These are phyloP conservation scores for Drosophila parvula DNA, from an alignment of 1,140 invertebrate genomes.

Conservation along the genomic window DNA sequence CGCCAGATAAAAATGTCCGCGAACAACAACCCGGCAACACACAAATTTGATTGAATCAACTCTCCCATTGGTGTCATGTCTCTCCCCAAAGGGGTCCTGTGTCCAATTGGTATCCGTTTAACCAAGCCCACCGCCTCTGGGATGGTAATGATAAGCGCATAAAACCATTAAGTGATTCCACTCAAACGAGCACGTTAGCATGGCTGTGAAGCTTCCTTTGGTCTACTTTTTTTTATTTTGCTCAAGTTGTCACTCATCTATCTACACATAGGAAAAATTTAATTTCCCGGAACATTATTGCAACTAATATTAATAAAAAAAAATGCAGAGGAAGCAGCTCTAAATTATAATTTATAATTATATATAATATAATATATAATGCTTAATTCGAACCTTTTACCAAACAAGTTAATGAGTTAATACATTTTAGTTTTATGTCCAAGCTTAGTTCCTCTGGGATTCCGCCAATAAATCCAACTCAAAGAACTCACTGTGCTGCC, in stretches of 20 bases:
- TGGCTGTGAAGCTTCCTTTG: conserved; percentile 44
- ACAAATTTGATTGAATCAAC: conserved; percentile 74
- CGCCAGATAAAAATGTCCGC: conserved; percentile 71
- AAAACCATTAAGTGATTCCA: conserved; percentile 82
- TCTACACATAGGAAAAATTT: conserved; percentile 17
- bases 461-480: not conserved
- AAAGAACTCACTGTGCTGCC: conserved; percentile 17
- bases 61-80: not conserved
- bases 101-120: conserved; percentile 27
- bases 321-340: not conserved
- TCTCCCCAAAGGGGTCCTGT: conserved; percentile 9
- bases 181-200: conserved; percentile 77
- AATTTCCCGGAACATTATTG: not conserved
- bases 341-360: not conserved
- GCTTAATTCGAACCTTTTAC: not conserved
- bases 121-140: conserved; percentile 42
- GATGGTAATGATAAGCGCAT: conserved; percentile 80
- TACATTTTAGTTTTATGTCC: not conserved
- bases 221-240: conserved; percentile 6
- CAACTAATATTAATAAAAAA: not conserved
- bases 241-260: conserved; percentile 12
- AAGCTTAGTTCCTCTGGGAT: too few species aligned
- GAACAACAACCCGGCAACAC: conserved; percentile 27
- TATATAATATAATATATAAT: too few species aligned
- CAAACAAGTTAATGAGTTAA: not conserved